Evolutionary conservation across 1,140 invertebrate species (phyloP), one percentile per base, ranked within the genome.

Genomic region (Megathymus violae): DNA sequence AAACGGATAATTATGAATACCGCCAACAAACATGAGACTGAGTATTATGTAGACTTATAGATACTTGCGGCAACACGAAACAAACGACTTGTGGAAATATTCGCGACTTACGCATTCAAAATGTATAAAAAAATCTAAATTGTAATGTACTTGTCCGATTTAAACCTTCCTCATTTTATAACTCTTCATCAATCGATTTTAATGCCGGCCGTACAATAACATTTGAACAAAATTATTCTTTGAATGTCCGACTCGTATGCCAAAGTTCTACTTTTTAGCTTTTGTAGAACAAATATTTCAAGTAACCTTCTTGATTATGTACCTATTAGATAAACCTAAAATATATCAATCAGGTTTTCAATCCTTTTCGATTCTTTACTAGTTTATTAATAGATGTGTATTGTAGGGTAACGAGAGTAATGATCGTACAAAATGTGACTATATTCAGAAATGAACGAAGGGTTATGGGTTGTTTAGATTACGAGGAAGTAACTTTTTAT

Each of bases 11-110:
- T 67, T 64, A 71, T 62, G 76, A 76, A 66, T 71, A 81, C 71
- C 81, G 86, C 86, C 85, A 88, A 88, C 81, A 77, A 80, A 75
- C 70, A 88, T 88, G 87, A 91, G 88, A 91, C 88, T 91, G 88
- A 91, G 75, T 88, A 88, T 82, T 86, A 88, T 79, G 82, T 89
- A 87, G 80, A 81, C 67, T 83, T 71, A 72, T 80, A 85, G 74
- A 78, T 80, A 85, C 78, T 71, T 69, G 75, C 65, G 72, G 74
- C 73, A 83, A 78, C 69, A 65, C 7, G 44, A 25, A n/a, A 46
- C 44, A 47, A 13, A 72, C 75, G 77, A 87, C 74, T 64, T 71
- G 63, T 75, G 61, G 56, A 69, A 67, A 73, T 50, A 63, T 67
- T 73, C 69, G 70, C 59, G 64, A 67, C 52, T 74, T 63, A 60